Evolutionary conservation across 2,797 vertebrate genomes (phyloP).

Genomic region (Pitangus sulphuratus): DNA sequence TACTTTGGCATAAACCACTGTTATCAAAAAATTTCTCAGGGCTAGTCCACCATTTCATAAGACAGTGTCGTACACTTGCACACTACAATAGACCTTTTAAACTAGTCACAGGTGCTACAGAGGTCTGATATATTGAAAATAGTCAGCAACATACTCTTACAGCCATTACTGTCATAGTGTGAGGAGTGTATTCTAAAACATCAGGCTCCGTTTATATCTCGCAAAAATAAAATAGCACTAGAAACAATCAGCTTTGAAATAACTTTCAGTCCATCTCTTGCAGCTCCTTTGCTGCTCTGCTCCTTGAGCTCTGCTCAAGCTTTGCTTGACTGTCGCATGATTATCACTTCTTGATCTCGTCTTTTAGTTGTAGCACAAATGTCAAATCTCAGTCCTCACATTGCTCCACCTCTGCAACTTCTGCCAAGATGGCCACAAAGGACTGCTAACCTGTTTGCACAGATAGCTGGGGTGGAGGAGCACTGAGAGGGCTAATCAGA

Average conservation of each 20-base stretch:
- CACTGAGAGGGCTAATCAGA: background rate
- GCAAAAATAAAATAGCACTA: constrained; percentile 11
- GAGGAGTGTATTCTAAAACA: background rate
- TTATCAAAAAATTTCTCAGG: background rate
- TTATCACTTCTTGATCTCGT: background rate
- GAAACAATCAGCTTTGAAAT: constrained; percentile 25
- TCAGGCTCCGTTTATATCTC: background rate
- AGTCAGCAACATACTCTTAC: constrained; percentile 16
- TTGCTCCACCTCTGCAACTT: background rate
- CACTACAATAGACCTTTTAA: background rate
- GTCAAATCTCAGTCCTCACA: background rate
- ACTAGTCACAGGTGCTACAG: background rate
- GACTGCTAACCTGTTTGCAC: background rate
- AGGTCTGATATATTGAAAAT: constrained; percentile 20
- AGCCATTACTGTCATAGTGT: background rate
- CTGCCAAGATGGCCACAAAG: background rate
- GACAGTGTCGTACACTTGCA: background rate
- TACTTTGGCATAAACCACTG: background rate
- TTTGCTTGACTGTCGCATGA: background rate
- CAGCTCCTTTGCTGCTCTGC: background rate
- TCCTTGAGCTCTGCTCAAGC: background rate
- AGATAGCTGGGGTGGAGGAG: background rate
- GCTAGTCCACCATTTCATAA: background rate
- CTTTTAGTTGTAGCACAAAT: background rate
- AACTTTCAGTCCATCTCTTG: background rate